phyloP scores from a whole-genome alignment of 1,140 invertebrate genomes.

The Sipha flava region DNA sequence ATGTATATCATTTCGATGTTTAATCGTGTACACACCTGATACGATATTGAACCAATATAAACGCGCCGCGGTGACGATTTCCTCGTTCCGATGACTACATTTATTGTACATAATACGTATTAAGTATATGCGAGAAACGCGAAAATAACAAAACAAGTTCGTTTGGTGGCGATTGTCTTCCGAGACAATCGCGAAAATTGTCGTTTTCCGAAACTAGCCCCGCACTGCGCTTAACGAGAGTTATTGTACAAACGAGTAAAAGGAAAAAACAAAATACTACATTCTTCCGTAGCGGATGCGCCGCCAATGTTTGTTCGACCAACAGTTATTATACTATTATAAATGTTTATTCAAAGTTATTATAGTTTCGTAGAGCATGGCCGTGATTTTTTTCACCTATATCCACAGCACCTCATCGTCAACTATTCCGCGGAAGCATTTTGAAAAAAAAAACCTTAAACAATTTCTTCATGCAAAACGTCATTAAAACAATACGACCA shows the following conservation, averaged over 20 bases:
- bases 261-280: not conserved
- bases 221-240: slow-evolving; percentile 11
- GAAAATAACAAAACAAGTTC: not conserved
- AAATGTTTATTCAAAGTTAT: not conserved
- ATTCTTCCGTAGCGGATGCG: slow-evolving; percentile 13
- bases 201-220: slow-evolving; percentile 4
- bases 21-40: no score
- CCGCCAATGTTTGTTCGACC: not conserved
- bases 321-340: no score
- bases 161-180: not conserved
- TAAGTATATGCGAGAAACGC: not conserved
- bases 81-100: not conserved
- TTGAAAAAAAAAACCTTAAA: no score
- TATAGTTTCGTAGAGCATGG: no score
- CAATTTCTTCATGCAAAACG: no score
- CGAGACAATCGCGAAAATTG: slow-evolving; percentile 16
- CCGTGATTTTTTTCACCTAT: no score
- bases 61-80: not conserved
- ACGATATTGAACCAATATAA: no score
- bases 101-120: not conserved
- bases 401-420: no score
- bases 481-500: no score
- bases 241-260: not conserved
- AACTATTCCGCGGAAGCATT: no score
- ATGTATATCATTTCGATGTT: not conserved